These are phyloP conservation scores for Hyposoter dolosus DNA, from an alignment of 2,888 invertebrate species.

Conservation along the genomic window DNA sequence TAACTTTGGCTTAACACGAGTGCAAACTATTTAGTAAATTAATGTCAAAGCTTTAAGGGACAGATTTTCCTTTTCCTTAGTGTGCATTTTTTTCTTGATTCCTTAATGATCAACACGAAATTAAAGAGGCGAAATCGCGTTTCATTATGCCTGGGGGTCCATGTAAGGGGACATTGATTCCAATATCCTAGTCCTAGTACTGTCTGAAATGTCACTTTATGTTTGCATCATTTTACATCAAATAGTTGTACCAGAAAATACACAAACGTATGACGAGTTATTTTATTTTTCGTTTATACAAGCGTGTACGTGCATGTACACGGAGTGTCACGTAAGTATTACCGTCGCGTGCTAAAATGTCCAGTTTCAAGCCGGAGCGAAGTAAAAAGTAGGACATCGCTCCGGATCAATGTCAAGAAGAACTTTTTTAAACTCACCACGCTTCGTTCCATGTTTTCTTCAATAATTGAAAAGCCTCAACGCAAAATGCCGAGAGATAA, in stretches of 20 bases:
- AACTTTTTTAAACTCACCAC: neutral
- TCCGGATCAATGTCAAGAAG: neutral
- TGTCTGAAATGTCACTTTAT: constrained; percentile 1
- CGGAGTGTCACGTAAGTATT: constrained; percentile 12
- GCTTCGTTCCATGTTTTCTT: constrained; percentile 24
- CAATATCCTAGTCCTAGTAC: neutral
- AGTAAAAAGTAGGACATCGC: constrained; percentile 31
- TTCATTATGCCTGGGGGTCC: constrained; percentile 2
- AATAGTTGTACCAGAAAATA: constrained; percentile 10
- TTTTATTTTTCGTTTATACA: constrained; percentile 12
- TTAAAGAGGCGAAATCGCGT: neutral
- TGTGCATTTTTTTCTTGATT: neutral
- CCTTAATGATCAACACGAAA: neutral
- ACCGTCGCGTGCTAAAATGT: constrained; percentile 29
- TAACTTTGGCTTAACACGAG: neutral
- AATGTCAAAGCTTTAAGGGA: neutral
- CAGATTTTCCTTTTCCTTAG: neutral
- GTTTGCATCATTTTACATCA: constrained; percentile 9
- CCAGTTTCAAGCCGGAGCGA: neutral
- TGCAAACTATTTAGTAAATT: neutral
- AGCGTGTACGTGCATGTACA: neutral
- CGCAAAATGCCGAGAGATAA: neutral
- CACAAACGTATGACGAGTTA: constrained; percentile 2
- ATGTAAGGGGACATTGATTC: constrained; percentile 4
- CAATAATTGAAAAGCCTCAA: constrained; percentile 9